Evolutionary conservation across 1,140 invertebrate species (phyloP).

Genomic region (Rhizoglyphus robini): DNA sequence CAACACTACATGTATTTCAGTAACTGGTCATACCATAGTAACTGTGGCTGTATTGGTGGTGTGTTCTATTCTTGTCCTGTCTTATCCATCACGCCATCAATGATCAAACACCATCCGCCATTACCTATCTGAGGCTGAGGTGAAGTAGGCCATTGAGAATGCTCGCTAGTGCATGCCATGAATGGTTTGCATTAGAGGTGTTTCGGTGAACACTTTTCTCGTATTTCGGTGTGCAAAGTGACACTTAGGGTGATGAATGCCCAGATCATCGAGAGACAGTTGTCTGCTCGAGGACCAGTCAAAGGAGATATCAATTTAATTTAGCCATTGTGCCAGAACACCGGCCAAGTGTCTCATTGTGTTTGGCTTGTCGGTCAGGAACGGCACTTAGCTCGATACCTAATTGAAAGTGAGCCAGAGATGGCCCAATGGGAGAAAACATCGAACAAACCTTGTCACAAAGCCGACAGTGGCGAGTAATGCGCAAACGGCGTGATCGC

Average conservation of each 20-base stretch:
- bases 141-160: background rate
- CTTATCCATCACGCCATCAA: too few species aligned
- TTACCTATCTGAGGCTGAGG: too few species aligned
- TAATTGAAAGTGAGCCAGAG: background rate
- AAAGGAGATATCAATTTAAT: slow-evolving; percentile 11
- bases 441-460: background rate
- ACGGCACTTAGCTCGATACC: background rate
- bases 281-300: background rate
- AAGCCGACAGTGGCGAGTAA: background rate
- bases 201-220: too few species aligned
- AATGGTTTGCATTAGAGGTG: too few species aligned
- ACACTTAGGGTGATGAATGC: slow-evolving; percentile 9
- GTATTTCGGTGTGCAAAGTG: background rate
- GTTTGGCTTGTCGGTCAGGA: background rate
- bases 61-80: too few species aligned
- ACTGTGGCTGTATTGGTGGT: too few species aligned
- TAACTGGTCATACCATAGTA: too few species aligned
- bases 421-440: background rate
- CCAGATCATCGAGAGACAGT: background rate
- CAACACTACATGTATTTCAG: too few species aligned
- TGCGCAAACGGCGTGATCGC: background rate
- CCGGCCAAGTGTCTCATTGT: background rate
- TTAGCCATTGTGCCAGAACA: slow-evolving; percentile 6
- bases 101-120: too few species aligned
- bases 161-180: background rate